phyloP scores from a whole-genome alignment of 1,140 invertebrate species.

The Panagrolaimus sp. region DNA sequence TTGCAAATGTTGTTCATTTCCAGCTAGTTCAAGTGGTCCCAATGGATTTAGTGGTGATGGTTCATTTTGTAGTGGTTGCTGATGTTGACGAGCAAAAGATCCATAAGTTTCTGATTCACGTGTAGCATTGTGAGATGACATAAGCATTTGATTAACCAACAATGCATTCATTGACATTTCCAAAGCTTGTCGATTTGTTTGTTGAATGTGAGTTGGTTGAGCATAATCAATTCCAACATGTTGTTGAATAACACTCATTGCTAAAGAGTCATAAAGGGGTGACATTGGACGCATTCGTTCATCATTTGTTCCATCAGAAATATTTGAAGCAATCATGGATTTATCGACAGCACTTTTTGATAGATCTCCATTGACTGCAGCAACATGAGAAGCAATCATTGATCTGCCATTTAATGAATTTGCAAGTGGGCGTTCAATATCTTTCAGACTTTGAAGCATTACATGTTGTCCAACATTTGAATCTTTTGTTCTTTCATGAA shows the following conservation, averaged over 20 bases:
- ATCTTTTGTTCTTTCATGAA: conserved; percentile 33
- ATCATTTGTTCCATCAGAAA: conserved; percentile 21
- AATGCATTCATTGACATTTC: conserved; percentile 48
- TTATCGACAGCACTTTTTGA: not conserved
- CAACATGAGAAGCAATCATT: not conserved
- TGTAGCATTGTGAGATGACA: not conserved
- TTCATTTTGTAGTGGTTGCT: no score
- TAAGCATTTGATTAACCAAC: conserved; percentile 20
- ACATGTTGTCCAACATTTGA: not conserved
- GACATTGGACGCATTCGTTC: conserved; percentile 25
- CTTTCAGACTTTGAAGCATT: conserved; percentile 16
- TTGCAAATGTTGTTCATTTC: not conserved
- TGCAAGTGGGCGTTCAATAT: conserved; percentile 4
- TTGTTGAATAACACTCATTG: conserved; percentile 17
- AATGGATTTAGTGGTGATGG: not conserved
- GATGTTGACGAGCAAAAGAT: not conserved
- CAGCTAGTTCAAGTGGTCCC: not conserved
- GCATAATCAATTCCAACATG: not conserved
- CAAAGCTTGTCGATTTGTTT: conserved; percentile 31
- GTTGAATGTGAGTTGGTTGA: conserved; percentile 13
- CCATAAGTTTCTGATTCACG: not conserved
- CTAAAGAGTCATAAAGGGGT: not conserved
- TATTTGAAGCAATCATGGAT: conserved; percentile 5
- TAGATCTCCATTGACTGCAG: not conserved
- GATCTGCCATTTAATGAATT: not conserved